Evolutionary conservation across 2,797 vertebrate species (phyloP).

Genomic region (Adelosebastes latens): DNA sequence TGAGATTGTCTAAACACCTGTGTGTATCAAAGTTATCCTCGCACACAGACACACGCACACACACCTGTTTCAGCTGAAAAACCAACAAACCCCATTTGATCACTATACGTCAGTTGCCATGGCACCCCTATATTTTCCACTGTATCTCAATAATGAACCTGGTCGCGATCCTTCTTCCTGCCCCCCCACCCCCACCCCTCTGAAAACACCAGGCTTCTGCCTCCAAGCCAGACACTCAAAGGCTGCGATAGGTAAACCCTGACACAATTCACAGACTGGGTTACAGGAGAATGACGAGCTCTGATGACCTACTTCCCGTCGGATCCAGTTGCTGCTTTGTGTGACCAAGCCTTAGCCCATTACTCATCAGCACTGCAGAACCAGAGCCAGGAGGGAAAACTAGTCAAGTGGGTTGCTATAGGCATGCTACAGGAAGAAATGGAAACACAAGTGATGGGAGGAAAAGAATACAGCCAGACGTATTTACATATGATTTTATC

Average conservation of each 20-base stretch:
- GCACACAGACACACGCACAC: conserved; percentile 32
- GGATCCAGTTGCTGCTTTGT: conserved; percentile 66
- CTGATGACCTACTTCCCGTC: conserved; percentile 70
- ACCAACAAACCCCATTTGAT: conserved; percentile 41
- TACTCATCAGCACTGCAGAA: conserved; percentile 55
- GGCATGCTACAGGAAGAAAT: conserved; percentile 71
- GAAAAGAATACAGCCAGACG: conserved; percentile 44
- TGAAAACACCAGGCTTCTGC: conserved; percentile 29
- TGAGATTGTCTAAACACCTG: conserved; percentile 75
- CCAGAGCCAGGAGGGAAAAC: conserved; percentile 21
- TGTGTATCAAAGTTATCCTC: conserved; percentile 56
- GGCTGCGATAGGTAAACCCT: conserved; percentile 41
- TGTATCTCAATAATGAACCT: conserved; percentile 50
- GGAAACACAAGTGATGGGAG: conserved; percentile 49
- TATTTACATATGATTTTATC: conserved; percentile 67
- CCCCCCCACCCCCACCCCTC: background rate
- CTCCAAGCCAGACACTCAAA: conserved; percentile 38
- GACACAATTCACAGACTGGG: conserved; percentile 60
- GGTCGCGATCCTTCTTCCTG: background rate
- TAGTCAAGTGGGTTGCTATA: conserved; percentile 55
- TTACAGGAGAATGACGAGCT: conserved; percentile 58
- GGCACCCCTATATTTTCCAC: conserved; percentile 46
- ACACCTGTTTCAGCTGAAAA: conserved; percentile 49
- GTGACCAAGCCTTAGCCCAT: conserved; percentile 39
- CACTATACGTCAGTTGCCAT: conserved; percentile 46